Conservation (phyloP, 2,888 invertebrate species). For the Leucophora obtusa region DNA sequence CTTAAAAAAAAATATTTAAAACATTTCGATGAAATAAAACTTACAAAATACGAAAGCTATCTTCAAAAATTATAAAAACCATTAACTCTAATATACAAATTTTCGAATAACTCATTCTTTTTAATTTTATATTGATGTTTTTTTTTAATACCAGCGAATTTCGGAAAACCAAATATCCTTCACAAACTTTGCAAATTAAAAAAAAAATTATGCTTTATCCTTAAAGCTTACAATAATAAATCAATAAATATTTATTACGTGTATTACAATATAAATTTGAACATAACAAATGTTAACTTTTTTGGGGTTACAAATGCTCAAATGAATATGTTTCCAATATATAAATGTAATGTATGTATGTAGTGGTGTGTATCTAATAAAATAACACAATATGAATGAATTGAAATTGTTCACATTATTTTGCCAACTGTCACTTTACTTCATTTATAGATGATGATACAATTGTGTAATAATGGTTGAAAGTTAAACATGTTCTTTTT, state of each 20-base stretch:
- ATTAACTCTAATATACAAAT: too few species aligned
- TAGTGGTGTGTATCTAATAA: slow-evolving; percentile 12
- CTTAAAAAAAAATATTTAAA: too few species aligned
- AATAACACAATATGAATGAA: slow-evolving; percentile 31
- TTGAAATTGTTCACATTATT: slow-evolving; percentile 52
- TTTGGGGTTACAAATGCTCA: slow-evolving; percentile 51
- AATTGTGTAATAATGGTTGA: slow-evolving; percentile 25
- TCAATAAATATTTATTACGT: slow-evolving; percentile 38
- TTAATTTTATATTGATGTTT: too few species aligned
- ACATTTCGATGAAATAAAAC: too few species aligned
- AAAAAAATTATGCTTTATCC: not conserved
- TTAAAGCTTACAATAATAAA: slow-evolving; percentile 10
- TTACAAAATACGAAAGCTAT: too few species aligned
- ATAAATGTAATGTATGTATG: not conserved
- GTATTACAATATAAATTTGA: slow-evolving; percentile 39
- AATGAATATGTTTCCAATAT: slow-evolving; percentile 18
- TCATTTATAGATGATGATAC: slow-evolving; percentile 42
- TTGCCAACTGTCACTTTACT: slow-evolving; percentile 56
- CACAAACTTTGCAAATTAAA: too few species aligned
- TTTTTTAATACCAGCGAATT: too few species aligned
- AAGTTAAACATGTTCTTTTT: not conserved
- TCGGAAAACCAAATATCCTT: too few species aligned
- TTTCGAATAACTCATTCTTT: too few species aligned
- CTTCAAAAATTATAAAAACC: too few species aligned
- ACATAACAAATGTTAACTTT: slow-evolving; percentile 46